Evolutionary conservation across 1,140 invertebrate species (phyloP), one percentile per base, ranked within the genome.

Genomic region (Papilio polyxenes): DNA sequence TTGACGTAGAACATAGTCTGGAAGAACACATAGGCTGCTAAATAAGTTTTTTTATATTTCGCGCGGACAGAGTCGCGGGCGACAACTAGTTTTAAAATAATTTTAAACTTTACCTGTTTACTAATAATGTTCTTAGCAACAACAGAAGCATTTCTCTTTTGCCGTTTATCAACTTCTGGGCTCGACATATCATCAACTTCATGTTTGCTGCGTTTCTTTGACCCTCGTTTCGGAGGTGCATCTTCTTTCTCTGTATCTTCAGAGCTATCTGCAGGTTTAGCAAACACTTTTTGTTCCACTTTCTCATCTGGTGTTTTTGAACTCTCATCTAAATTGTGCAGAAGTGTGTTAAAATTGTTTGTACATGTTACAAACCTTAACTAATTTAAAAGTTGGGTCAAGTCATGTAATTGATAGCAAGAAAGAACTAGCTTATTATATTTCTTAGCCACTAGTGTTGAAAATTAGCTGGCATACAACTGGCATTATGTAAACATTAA

Each of bases 161-260:
- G 87, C 31, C 92, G 84, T 76, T 94, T 94, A 65, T 94, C 91
- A 72, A 87, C 87, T 76, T 94, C 92, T 0, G 93, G 93, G 56
- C 93, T 94, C 2, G 75, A 84, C 53, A 92, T 88, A 23, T 86
- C 92, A 13, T 94, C 92, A 56, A 93, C 91, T 83, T 94, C 91
- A 85, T 92, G 85, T 83, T 94, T 93, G 80, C 86, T 92, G 11
- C 91, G 88, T 85, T 94, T 94, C 83, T 92, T 92, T 0, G 93
- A 89, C 0, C 83, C 86, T 44, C 89, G 84, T 56, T 44, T 59
- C 5, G 77, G 13, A 23, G 10, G 10, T 13, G 20, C 49, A 76
- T 53, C 44, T 59, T 78, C 48, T 8, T 49, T 51, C 5, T 37
- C 49, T 3, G 81, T 86, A 6, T 85, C 84, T 8, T 85, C 84